These are phyloP conservation scores for Sciurus niger DNA, from an alignment of 2,113 vertebrate genomes.

Conservation along the genomic window DNA sequence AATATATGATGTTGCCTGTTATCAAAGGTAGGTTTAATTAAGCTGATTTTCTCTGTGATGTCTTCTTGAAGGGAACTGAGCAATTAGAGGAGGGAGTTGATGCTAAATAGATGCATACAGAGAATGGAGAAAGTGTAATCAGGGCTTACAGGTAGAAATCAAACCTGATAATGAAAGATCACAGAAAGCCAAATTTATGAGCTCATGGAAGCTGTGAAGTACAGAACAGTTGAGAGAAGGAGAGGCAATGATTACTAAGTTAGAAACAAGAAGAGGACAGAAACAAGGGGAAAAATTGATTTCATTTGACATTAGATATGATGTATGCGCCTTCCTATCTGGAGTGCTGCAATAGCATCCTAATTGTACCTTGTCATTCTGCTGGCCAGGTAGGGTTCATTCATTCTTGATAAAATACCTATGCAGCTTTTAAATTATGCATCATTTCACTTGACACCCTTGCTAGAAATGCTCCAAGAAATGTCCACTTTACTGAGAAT, in stretches of 20 bases:
- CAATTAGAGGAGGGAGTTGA: not conserved
- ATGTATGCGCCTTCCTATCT: not conserved
- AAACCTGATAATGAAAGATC: not conserved
- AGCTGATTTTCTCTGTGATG: conserved; percentile 4
- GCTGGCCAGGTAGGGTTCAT: not conserved
- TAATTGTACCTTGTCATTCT: not conserved
- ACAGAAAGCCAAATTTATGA: not conserved
- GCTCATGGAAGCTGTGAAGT: not conserved
- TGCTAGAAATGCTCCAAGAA: not conserved
- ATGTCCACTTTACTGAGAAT: not conserved
- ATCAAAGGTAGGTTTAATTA: not conserved
- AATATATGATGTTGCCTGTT: not conserved
- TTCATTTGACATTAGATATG: not conserved
- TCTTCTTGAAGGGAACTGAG: not conserved
- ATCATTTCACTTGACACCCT: not conserved
- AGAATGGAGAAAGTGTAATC: not conserved
- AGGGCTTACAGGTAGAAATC: not conserved
- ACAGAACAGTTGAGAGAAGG: not conserved
- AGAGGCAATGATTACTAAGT: not conserved
- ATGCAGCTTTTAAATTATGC: not conserved
- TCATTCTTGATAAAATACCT: not conserved
- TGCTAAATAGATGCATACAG: not conserved
- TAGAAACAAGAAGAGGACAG: not conserved
- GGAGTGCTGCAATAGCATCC: not conserved
- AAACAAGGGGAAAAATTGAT: not conserved